Evolutionary conservation across 1,140 invertebrate genomes (phyloP), one percentile per base, ranked within the genome.

Genomic region (Pogonognathellus flavescens): DNA sequence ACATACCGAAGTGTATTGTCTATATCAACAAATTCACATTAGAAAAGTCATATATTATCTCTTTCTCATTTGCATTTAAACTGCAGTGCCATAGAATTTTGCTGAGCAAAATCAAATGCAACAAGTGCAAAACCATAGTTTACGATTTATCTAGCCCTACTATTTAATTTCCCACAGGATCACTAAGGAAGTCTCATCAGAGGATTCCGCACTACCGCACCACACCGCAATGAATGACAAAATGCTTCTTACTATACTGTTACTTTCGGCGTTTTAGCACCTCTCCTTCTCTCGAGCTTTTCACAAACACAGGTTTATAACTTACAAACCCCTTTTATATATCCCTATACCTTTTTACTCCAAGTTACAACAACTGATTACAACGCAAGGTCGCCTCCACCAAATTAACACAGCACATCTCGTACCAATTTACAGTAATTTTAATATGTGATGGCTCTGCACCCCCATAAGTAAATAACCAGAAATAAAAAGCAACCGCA

Each of bases 41-140:
- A 66, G 22, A 25, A 66, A 66, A 20, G 60, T 66, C 41, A 72
- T 16, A 72, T 49, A 76, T 57, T n/a, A 31, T 41, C 31, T 50
- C 70, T 31, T 49, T 18, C 70, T 76, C 70, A 49, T 76, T 66
- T 76, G 13, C 70, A 76, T 76, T 41, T 76, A 50, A 41, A 76
- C 41, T 76, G n/a, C 31, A 49, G n/a, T 76, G 49, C 70, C 14
- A 41, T 49, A 76, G 11, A 50, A 76, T 18, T 57, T 57, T 57
- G 53, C 9, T 14, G 11, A 76, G 41, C 3, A 49, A 31, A 76
- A 76, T 76, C 13, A 76, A 57, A 81, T 81, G 80, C 80, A 81
- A 81, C 80, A 81, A 81, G 80, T 81, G 80, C 80, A 81, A 81
- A 81, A 81, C 70, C 70, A 76, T 76, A 76, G 70, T 76, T 76